phyloP scores from a whole-genome alignment of 2,888 invertebrate species.

The Pseudococcus jackbeardsleyi region DNA sequence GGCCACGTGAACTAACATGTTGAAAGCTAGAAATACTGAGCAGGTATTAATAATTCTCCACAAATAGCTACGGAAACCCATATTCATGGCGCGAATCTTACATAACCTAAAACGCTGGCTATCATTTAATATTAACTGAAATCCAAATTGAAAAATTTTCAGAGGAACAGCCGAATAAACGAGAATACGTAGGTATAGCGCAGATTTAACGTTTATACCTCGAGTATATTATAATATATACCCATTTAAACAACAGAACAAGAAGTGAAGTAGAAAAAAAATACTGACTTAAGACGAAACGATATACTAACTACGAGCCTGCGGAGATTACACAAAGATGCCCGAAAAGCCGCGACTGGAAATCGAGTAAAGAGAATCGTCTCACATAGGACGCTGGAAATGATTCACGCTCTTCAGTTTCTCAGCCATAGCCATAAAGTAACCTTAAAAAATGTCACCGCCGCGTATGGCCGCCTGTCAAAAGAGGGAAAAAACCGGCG shows the following conservation, averaged over 20 bases:
- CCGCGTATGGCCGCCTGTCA: constrained; percentile 48
- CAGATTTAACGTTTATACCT: not conserved
- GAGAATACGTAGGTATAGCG: not conserved
- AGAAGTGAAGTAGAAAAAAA: not conserved
- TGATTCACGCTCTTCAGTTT: constrained; percentile 64
- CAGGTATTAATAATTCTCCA: no score
- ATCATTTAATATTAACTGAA: no score
- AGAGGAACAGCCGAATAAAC: no score
- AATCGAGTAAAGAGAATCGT: not conserved
- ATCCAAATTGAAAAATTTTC: no score
- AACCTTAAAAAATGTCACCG: constrained; percentile 63
- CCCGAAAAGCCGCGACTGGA: not conserved
- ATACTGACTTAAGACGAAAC: not conserved
- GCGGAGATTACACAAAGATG: not conserved
- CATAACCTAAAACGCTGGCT: no score
- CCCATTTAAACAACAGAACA: not conserved
- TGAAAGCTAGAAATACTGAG: no score
- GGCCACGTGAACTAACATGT: no score
- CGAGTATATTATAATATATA: no score
- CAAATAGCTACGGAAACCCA: no score
- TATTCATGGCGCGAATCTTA: no score
- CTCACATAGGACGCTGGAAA: constrained; percentile 28
- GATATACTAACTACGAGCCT: not conserved
- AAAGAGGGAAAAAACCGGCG: constrained; percentile 42
- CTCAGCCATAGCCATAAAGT: constrained; percentile 61